Evolutionary conservation across 1,140 invertebrate genomes (phyloP).

Genomic region (Drosophila pallidifrons): DNA sequence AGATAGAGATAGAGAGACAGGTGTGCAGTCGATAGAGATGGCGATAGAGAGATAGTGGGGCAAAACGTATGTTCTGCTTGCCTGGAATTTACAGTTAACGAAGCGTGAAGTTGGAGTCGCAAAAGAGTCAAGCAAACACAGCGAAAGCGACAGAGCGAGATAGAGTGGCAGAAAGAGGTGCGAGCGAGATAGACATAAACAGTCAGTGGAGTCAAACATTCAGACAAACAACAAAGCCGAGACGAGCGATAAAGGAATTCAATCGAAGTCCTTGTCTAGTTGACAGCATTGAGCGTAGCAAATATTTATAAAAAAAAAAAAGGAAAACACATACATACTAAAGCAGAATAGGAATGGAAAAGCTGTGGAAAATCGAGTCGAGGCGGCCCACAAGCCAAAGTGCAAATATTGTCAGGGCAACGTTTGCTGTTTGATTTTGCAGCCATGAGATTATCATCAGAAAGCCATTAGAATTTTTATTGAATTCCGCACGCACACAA

Average conservation of each 20-base stretch:
- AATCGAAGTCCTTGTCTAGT: conserved; percentile 77
- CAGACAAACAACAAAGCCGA: conserved; percentile 35
- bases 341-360: conserved; percentile 7
- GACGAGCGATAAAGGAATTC: conserved; percentile 74
- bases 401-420: conserved; percentile 73
- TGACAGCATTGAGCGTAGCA: conserved; percentile 71
- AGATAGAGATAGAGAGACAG: conserved; percentile 18
- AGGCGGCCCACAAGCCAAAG: conserved; percentile 47
- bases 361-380: conserved; percentile 43
- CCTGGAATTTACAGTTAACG: conserved; percentile 77
- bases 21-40: conserved; percentile 7
- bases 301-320: conserved; percentile 57
- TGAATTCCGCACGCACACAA: conserved; percentile 76
- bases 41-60: conserved; percentile 9
- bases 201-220: conserved; percentile 17
- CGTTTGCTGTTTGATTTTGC: conserved; percentile 77
- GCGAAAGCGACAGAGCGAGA: background rate
- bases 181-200: background rate
- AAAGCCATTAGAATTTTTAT: conserved; percentile 84
- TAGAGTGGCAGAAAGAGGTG: background rate
- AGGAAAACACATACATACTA: conserved; percentile 2
- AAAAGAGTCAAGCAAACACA: conserved; percentile 44
- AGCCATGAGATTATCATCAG: conserved; percentile 82
- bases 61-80: conserved; percentile 58
- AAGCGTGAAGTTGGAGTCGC: conserved; percentile 73